These are phyloP conservation scores for Apistogramma diplotaenia DNA, from an alignment of 2,113 vertebrate species.

Conservation along the genomic window DNA sequence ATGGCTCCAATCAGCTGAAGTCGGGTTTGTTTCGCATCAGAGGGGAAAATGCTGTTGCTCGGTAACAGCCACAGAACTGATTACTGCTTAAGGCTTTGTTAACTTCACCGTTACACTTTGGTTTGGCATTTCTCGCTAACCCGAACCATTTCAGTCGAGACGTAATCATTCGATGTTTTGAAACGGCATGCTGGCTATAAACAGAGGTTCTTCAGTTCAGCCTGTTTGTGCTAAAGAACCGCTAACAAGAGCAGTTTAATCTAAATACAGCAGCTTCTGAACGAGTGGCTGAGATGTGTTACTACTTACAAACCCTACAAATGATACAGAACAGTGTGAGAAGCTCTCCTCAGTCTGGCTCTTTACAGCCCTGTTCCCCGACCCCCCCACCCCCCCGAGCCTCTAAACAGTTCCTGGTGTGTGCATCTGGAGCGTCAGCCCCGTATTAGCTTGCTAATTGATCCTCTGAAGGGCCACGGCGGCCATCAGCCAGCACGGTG, in stretches of 20 bases:
- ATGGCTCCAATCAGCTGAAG: neutral
- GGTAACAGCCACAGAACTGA: neutral
- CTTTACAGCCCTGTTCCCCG: neutral
- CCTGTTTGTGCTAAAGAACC: neutral
- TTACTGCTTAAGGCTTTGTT: constrained; percentile 2
- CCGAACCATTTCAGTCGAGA: neutral
- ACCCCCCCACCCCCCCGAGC: neutral
- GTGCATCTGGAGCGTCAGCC: constrained; percentile 43
- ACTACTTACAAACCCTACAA: neutral
- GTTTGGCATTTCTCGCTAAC: neutral
- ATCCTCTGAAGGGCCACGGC: constrained; percentile 51
- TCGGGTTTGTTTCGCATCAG: neutral
- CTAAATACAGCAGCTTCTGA: neutral
- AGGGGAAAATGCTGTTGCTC: neutral
- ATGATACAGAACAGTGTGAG: constrained; percentile 4
- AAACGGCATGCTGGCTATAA: neutral
- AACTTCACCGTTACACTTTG: neutral
- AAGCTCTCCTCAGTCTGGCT: neutral
- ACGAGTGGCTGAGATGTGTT: neutral
- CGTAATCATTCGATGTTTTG: neutral
- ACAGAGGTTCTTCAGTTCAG: neutral
- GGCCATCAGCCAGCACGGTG: constrained; percentile 35
- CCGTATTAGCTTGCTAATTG: constrained; percentile 55
- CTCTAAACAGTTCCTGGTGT: constrained; percentile 59
- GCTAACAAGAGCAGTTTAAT: neutral